phyloP scores from a whole-genome alignment of 2,888 invertebrate genomes.

The Ectropis crepuscularia region DNA sequence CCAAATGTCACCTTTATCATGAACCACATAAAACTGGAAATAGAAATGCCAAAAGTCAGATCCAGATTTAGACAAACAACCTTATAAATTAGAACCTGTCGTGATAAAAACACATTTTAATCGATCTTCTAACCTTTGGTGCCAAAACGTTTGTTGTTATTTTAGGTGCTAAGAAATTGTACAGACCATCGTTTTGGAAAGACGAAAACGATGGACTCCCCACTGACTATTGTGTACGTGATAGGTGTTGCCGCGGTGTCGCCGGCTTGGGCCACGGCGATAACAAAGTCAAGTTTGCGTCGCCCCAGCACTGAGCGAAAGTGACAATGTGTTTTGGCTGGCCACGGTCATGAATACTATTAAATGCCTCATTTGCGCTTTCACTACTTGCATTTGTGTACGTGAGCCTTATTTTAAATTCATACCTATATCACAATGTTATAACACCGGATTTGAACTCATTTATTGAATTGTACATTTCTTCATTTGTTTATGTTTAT shows the following conservation, averaged over 20 bases:
- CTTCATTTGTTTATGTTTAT: neutral
- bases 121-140: conserved; percentile 23
- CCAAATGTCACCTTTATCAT: conserved; percentile 96
- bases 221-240: conserved; percentile 36
- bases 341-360: conserved; percentile 65
- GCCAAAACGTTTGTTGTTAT: conserved; percentile 1
- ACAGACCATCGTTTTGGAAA: neutral
- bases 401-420: conserved; percentile 29
- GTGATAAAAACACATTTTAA: conserved; percentile 25
- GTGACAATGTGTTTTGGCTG: conserved; percentile 68
- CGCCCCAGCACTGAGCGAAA: conserved; percentile 67
- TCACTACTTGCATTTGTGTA: conserved; percentile 49
- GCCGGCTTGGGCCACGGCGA: conserved; percentile 36
- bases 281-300: conserved; percentile 58
- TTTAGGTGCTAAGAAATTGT: conserved; percentile 5
- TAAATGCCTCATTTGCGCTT: conserved; percentile 73
- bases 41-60: conserved; percentile 25
- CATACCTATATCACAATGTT: conserved; percentile 1
- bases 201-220: neutral
- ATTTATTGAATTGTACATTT: neutral
- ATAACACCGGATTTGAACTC: neutral
- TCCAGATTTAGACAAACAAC: conserved; percentile 42
- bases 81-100: conserved; percentile 23
- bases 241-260: conserved; percentile 23
- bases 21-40: conserved; percentile 94